phyloP scores from a whole-genome alignment of 2,113 vertebrate species.

The Barbus barbus region DNA sequence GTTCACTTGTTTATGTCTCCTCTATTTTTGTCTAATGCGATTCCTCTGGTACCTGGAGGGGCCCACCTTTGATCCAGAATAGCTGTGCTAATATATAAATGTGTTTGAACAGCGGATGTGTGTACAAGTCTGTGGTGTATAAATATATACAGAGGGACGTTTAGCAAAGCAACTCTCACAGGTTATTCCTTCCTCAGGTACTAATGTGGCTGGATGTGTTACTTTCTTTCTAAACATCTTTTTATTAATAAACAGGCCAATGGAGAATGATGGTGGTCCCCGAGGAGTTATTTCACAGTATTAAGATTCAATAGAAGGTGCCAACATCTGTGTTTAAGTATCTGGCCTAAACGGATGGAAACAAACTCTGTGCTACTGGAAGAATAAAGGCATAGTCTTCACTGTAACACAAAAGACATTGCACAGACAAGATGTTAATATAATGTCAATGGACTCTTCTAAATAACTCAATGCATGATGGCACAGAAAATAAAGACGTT shows the following conservation, averaged over 20 bases:
- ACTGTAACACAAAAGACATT: constrained; percentile 1
- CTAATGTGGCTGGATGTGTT: constrained; percentile 42
- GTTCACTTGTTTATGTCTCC: constrained; percentile 32
- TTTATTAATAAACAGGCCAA: constrained; percentile 25
- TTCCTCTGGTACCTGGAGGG: constrained; percentile 4
- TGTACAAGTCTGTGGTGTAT: constrained; percentile 35
- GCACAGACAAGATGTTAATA: constrained; percentile 30
- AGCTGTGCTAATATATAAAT: constrained; percentile 54
- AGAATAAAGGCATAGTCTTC: constrained; percentile 36
- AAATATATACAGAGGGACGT: constrained; percentile 42
- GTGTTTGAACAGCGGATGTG: constrained; percentile 45
- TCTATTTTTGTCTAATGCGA: constrained; percentile 15
- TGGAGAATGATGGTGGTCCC: constrained; percentile 18
- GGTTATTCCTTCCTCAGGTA: constrained; percentile 34
- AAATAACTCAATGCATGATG: constrained; percentile 43
- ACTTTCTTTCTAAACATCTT: constrained; percentile 47
- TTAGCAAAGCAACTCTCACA: constrained; percentile 35
- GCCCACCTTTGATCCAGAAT: constrained; percentile 56
- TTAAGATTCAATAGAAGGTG: constrained; percentile 1
- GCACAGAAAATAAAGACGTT: constrained; percentile 31
- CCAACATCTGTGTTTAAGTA: constrained; percentile 56
- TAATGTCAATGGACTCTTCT: constrained; percentile 21
- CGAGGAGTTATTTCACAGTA: not conserved
- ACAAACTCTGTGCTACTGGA: constrained; percentile 22
- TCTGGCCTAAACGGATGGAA: constrained; percentile 33